Conservation (phyloP, 2,113 vertebrate genomes). For the Blennius ocellaris region DNA sequence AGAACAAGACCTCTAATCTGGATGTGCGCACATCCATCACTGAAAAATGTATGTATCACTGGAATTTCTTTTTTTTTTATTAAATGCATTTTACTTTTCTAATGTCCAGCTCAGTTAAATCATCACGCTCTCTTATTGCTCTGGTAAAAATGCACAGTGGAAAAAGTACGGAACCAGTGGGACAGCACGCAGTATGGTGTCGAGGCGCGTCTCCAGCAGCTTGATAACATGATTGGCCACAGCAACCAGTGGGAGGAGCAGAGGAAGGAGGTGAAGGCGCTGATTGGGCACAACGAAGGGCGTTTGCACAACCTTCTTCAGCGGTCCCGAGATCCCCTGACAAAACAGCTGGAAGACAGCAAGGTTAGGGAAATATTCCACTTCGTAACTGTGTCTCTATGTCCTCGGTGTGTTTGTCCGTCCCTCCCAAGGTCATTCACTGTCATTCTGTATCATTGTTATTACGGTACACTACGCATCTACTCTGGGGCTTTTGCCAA, state of each 20-base stretch:
- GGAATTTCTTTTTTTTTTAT: too few relatives aligned
- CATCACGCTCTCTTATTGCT: neutral
- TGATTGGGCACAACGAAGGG: slow-evolving; percentile 89
- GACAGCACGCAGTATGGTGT: slow-evolving; percentile 92
- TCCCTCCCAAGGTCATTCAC: slow-evolving; percentile 23
- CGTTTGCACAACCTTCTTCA: slow-evolving; percentile 86
- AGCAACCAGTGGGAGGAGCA: slow-evolving; percentile 92
- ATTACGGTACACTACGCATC: neutral
- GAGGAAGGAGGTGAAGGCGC: slow-evolving; percentile 86
- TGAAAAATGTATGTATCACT: slow-evolving; percentile 88
- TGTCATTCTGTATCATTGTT: slow-evolving; percentile 11
- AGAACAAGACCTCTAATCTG: slow-evolving; percentile 96
- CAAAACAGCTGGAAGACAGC: slow-evolving; percentile 89
- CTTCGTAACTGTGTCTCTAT: slow-evolving; percentile 9
- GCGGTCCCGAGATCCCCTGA: slow-evolving; percentile 84
- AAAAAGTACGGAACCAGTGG: slow-evolving; percentile 93
- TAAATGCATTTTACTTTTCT: too few relatives aligned
- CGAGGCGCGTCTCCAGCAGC: slow-evolving; percentile 89
- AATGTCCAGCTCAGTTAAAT: too few relatives aligned
- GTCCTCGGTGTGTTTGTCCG: slow-evolving; percentile 16
- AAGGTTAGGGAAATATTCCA: slow-evolving; percentile 82
- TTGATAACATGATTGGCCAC: slow-evolving; percentile 90
- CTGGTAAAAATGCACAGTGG: slow-evolving; percentile 82
- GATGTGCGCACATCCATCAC: slow-evolving; percentile 94
- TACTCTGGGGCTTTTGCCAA: slow-evolving; percentile 13